A percentile compares a stretch with the other conserved stretches of the same genome.
These are phyloP conservation scores for Enteromius thamalakanensis DNA, from an alignment of 2,797 vertebrate species.

Conservation along the genomic window DNA sequence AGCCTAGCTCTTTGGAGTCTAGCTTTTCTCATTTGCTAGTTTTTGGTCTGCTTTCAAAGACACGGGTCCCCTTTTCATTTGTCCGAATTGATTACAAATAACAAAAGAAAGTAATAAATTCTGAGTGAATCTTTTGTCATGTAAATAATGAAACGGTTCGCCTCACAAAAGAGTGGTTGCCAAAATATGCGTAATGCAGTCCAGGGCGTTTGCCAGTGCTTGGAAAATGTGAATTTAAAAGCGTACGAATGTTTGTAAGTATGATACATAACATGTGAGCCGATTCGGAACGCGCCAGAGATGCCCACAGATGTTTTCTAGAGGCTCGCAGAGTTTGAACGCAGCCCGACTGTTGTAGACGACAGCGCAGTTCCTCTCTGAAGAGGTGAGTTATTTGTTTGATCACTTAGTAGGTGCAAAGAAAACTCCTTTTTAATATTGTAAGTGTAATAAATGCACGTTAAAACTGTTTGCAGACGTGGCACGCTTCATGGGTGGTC, in stretches of 20 bases:
- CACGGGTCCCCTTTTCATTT: slow-evolving; percentile 3
- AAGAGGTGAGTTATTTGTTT: slow-evolving; percentile 6
- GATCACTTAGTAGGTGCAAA: background rate
- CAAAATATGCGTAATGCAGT: slow-evolving; percentile 18
- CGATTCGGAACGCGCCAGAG: background rate
- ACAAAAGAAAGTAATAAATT: slow-evolving; percentile 46
- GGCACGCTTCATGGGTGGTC: background rate
- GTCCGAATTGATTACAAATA: slow-evolving; percentile 28
- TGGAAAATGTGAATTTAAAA: slow-evolving; percentile 25
- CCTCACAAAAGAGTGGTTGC: slow-evolving; percentile 2
- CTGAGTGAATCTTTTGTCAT: slow-evolving; percentile 30
- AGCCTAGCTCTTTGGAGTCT: background rate
- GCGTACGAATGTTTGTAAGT: background rate
- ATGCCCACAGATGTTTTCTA: slow-evolving; percentile 5
- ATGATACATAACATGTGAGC: slow-evolving; percentile 1
- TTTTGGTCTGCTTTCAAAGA: background rate
- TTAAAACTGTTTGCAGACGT: background rate
- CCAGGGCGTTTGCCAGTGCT: slow-evolving; percentile 7
- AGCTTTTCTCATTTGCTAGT: background rate
- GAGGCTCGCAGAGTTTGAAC: background rate
- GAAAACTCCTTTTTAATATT: background rate
- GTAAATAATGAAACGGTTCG: slow-evolving; percentile 31
- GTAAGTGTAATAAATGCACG: background rate
- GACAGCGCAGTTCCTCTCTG: background rate
- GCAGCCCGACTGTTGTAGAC: background rate